Evolutionary conservation across 2,113 vertebrate genomes (phyloP), one percentile per base, ranked within the genome.

Genomic region (Vimba vimba): DNA sequence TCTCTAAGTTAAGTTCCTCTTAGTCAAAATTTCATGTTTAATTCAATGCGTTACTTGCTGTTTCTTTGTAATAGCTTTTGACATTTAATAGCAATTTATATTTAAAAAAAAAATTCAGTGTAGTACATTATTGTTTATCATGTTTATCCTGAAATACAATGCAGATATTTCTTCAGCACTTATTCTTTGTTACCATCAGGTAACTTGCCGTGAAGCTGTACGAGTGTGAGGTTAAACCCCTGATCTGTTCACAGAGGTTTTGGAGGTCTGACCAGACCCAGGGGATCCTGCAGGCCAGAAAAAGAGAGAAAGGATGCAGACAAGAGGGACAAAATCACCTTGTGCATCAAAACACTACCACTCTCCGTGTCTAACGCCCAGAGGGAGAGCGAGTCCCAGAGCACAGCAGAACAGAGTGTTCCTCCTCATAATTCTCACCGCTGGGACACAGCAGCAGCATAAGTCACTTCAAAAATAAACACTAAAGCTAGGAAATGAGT

Each of bases 401-500:
- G 36, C 25, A 68, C 62, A 13, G 62, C 45, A 68, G 79, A 33
- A 82, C 79, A 82, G 15, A 52, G 33, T 57, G 66, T 83, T 73
- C 81, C 66, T 73, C 33, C 50, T 73, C 81, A 73, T 66, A 78
- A 85, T 79, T 85, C 45, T 79, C 68, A 68, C 64, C 11, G 0
- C 60, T 66, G 33, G 57, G 68, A 57, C 21, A 64, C 39, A 78
- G 30, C 30, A 55, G 50, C 23, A 59, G 33, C 30, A 84, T 68
- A 62, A 75, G 55, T 81, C 59, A 74, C 17, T 43, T 59, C 43
- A 19, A 85, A 85, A 73, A 83, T 69, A 86, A 5, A 62, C 50
- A 85, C 39, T 75, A 33, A 11, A 75, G 81, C 85, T 81, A 80
- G 36, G 50, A 84, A 86, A 84, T 84, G 15, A 85, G 82, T 60